Evolutionary conservation across 2,888 invertebrate genomes (phyloP).

Genomic region (Petrolisthes cinctipes): DNA sequence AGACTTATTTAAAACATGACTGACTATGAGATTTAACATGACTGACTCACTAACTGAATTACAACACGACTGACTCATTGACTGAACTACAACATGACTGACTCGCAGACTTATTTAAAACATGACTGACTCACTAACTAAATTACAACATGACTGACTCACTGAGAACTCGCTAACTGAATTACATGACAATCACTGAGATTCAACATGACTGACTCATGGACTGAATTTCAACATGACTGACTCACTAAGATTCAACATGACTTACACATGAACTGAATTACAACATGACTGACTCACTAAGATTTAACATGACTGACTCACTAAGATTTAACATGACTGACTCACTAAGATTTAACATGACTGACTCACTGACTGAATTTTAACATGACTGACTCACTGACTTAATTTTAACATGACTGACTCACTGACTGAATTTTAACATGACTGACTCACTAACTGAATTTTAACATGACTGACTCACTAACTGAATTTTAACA

Average conservation of each 20-base stretch:
- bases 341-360: background rate
- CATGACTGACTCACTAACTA: background rate
- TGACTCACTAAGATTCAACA: background rate
- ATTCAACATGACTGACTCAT: background rate
- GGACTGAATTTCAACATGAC: background rate
- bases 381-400: background rate
- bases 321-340: background rate
- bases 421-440: background rate
- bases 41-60: background rate
- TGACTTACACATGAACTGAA: background rate
- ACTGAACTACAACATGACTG: background rate
- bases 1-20: too few relatives aligned
- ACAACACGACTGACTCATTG: background rate
- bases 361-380: background rate
- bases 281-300: background rate
- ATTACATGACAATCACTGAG: background rate
- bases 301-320: background rate
- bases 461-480: conserved; percentile 13
- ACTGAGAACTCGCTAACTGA: background rate
- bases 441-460: background rate
- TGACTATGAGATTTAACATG: background rate
- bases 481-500: background rate
- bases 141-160: background rate
- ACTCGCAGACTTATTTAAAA: background rate
- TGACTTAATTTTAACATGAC: background rate